Evolutionary conservation across 1,140 invertebrate species (phyloP).

Genomic region (Ectropis grisescens): DNA sequence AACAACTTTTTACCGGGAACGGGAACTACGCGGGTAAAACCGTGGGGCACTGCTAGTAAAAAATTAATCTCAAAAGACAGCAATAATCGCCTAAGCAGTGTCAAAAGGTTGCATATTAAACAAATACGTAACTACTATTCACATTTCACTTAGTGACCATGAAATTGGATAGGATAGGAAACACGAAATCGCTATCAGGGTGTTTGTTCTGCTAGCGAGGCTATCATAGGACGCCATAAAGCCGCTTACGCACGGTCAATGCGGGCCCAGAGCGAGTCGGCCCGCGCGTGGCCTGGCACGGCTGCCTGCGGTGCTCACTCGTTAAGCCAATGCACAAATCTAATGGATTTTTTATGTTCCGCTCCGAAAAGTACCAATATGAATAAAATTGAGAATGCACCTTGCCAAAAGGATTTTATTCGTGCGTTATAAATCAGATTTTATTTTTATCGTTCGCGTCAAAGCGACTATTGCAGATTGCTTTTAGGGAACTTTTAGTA

Average conservation of each 20-base stretch:
- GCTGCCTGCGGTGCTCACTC: constrained; percentile 9
- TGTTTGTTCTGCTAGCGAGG: constrained; percentile 5
- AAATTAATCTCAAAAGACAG: too few species aligned
- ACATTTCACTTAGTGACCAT: too few species aligned
- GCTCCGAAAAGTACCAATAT: constrained; percentile 25
- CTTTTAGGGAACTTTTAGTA: background rate
- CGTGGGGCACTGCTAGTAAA: too few species aligned
- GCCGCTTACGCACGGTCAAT: constrained; percentile 27
- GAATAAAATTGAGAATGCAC: constrained; percentile 31
- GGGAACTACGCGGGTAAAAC: too few species aligned
- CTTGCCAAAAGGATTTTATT: constrained; percentile 28
- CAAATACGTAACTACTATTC: too few species aligned
- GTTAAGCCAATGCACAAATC: constrained; percentile 33
- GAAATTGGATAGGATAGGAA: constrained; percentile 3
- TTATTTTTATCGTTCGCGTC: constrained; percentile 15
- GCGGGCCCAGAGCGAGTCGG: background rate
- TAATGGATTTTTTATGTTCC: constrained; percentile 45
- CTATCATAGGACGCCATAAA: constrained; percentile 23
- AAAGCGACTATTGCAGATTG: too few species aligned
- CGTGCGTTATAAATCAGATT: constrained; percentile 16
- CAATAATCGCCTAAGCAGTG: too few species aligned
- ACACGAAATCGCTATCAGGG: constrained; percentile 4
- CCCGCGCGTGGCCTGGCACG: constrained; percentile 1
- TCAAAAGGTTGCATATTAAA: too few species aligned
- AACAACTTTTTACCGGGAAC: too few species aligned